phyloP scores from a whole-genome alignment of 1,140 invertebrate species.

The Acarapis woodi region DNA sequence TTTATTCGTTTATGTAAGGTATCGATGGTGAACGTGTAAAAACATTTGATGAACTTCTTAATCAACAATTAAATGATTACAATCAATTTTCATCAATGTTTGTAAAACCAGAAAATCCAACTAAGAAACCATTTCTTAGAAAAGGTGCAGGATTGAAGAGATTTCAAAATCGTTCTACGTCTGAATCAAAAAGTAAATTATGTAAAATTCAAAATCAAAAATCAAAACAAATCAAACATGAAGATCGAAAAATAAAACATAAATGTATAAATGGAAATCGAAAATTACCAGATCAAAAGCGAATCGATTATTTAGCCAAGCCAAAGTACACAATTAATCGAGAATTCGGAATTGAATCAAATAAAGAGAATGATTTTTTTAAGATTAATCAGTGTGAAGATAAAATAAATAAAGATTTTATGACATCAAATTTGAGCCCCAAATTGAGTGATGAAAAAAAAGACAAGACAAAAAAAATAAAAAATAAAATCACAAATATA shows the following conservation, averaged over 20 bases:
- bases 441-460: too few relatives aligned
- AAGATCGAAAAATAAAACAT: too few relatives aligned
- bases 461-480: too few relatives aligned
- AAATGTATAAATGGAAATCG: not conserved
- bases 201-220: not conserved
- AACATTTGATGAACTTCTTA: conserved; percentile 3
- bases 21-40: conserved; percentile 4
- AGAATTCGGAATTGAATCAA: too few relatives aligned
- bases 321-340: too few relatives aligned
- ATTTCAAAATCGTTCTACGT: not conserved
- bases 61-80: not conserved
- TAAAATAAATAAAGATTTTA: too few relatives aligned
- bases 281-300: not conserved
- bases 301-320: too few relatives aligned
- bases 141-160: conserved; percentile 4
- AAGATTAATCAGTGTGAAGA: too few relatives aligned
- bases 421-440: too few relatives aligned
- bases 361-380: too few relatives aligned
- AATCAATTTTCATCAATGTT: not conserved
- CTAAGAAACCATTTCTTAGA: conserved; percentile 6
- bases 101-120: not conserved
- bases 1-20: not conserved
- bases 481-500: too few relatives aligned
- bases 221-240: too few relatives aligned
- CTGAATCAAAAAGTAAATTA: not conserved